These are phyloP conservation scores for Pachliopta kotzebuea DNA, from an alignment of 2,888 invertebrate genomes.

Conservation along the genomic window DNA sequence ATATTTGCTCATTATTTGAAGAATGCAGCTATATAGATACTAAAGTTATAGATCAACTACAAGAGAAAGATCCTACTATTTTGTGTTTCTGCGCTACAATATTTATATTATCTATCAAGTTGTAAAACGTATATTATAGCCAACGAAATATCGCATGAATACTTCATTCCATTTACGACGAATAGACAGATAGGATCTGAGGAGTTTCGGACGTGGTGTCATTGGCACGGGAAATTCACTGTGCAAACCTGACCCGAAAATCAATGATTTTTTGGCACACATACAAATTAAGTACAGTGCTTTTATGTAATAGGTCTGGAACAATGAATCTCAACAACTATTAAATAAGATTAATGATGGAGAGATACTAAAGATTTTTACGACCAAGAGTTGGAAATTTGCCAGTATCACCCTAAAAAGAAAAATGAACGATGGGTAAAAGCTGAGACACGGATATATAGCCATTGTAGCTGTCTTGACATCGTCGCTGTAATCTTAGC, in stretches of 20 bases:
- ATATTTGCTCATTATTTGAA: too few species aligned
- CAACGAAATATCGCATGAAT: too few species aligned
- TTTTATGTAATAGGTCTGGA: too few species aligned
- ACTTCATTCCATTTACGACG: too few species aligned
- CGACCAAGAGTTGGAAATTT: neutral
- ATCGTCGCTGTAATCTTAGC: neutral
- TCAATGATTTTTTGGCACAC: neutral
- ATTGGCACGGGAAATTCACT: neutral
- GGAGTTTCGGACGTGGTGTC: neutral
- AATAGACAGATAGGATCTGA: neutral
- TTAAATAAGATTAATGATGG: neutral
- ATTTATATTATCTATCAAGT: too few species aligned
- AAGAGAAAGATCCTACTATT: too few species aligned
- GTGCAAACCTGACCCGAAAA: neutral
- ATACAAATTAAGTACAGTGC: neutral
- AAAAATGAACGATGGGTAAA: conserved; percentile 1
- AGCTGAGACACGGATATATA: neutral
- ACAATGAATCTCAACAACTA: too few species aligned
- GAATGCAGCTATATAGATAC: too few species aligned
- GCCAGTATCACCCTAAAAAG: neutral
- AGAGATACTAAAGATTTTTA: neutral
- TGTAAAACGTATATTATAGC: too few species aligned
- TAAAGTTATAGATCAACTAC: too few species aligned
- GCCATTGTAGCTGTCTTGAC: neutral
- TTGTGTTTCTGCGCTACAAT: too few species aligned